Conservation (phyloP, 2,797 vertebrate species). For the Eospalax fontanierii region DNA sequence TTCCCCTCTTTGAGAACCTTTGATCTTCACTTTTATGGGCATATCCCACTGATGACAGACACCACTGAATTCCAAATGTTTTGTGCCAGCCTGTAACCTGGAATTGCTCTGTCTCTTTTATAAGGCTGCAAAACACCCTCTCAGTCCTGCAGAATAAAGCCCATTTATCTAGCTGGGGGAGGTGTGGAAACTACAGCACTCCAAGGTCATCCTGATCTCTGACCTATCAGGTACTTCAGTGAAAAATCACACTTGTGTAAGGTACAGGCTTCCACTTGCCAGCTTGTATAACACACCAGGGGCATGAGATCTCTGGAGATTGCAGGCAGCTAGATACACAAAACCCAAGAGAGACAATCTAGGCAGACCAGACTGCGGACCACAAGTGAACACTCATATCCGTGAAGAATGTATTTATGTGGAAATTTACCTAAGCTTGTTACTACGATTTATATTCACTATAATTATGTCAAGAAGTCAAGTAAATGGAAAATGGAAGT, state of each 20-base stretch:
- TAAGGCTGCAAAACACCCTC: constrained; percentile 47
- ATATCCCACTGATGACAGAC: constrained; percentile 72
- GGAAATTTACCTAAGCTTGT: constrained; percentile 67
- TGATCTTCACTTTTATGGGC: constrained; percentile 80
- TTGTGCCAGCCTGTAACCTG: constrained; percentile 53
- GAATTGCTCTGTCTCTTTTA: constrained; percentile 77
- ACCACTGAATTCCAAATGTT: constrained; percentile 79
- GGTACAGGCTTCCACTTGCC: constrained; percentile 68
- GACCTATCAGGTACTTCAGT: constrained; percentile 44
- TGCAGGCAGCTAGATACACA: constrained; percentile 54
- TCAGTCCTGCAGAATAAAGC: constrained; percentile 60
- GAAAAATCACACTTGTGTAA: constrained; percentile 66
- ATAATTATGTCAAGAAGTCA: constrained; percentile 86
- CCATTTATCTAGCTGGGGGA: constrained; percentile 72
- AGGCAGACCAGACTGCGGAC: constrained; percentile 52
- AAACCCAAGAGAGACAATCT: constrained; percentile 52
- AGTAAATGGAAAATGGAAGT: constrained; percentile 84
- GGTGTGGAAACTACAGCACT: background rate
- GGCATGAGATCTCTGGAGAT: constrained; percentile 74
- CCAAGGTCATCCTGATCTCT: constrained; percentile 71
- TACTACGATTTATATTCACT: constrained; percentile 83
- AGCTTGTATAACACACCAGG: constrained; percentile 30
- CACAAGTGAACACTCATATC: constrained; percentile 59
- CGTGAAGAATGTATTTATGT: constrained; percentile 73
- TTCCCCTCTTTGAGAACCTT: constrained; percentile 79